Evolutionary conservation across 2,888 invertebrate species (phyloP).

Genomic region (Drosophila nigritarsus): DNA sequence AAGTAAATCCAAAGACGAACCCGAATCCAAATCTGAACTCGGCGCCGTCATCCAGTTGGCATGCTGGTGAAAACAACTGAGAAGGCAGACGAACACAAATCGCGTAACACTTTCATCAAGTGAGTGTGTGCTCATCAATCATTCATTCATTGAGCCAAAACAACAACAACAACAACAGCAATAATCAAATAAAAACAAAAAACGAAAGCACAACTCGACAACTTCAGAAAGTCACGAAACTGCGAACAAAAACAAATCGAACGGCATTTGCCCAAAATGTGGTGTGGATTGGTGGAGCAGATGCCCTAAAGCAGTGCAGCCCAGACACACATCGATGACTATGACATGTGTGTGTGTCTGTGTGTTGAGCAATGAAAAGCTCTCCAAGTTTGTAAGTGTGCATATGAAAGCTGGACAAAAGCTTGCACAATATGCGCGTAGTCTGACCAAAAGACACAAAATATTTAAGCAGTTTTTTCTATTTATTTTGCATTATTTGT

Average conservation of each 20-base stretch:
- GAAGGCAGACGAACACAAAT: slow-evolving; percentile 43
- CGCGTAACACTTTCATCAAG: slow-evolving; percentile 60
- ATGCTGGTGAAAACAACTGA: slow-evolving; percentile 17
- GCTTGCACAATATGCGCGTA: background rate
- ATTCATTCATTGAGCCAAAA: slow-evolving; percentile 33
- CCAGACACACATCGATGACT: background rate
- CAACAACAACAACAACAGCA: background rate
- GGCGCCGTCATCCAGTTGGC: background rate
- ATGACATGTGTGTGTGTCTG: background rate
- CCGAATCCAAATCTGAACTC: slow-evolving; percentile 1
- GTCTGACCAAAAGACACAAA: background rate
- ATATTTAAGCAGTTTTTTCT: background rate
- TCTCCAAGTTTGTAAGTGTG: background rate
- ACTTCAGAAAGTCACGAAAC: slow-evolving; percentile 54
- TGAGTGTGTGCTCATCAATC: slow-evolving; percentile 60
- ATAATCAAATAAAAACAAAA: slow-evolving; percentile 17
- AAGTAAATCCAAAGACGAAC: background rate
- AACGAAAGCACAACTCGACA: slow-evolving; percentile 42
- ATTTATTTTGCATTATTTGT: background rate
- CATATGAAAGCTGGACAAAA: background rate
- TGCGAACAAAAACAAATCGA: slow-evolving; percentile 8
- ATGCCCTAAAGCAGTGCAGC: slow-evolving; percentile 15
- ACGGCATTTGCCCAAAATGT: slow-evolving; percentile 16
- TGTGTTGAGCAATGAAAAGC: background rate
- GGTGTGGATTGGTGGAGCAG: slow-evolving; percentile 11